Evolutionary conservation across 2,113 vertebrate species (phyloP).

Genomic region (Oenanthe oenanthe): DNA sequence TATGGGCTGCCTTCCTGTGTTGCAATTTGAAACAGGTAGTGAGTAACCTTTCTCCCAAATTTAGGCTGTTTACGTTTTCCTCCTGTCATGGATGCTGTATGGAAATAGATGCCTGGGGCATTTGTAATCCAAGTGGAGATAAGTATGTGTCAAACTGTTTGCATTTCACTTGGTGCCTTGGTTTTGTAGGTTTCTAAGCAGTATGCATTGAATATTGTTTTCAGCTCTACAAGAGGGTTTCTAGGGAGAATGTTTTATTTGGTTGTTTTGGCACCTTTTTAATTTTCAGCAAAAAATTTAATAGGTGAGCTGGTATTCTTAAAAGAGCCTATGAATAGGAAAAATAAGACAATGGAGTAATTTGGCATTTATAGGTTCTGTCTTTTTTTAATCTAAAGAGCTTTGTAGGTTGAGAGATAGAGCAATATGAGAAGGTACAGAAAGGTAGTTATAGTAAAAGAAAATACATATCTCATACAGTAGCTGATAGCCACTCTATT

Average conservation of each 20-base stretch:
- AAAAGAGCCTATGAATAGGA: background rate
- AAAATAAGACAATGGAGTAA: background rate
- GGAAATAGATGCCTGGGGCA: background rate
- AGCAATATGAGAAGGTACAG: background rate
- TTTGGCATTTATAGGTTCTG: background rate
- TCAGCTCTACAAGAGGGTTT: background rate
- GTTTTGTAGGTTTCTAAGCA: background rate
- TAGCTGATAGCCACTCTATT: background rate
- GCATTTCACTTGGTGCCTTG: background rate
- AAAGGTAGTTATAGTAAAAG: background rate
- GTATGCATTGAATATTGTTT: background rate
- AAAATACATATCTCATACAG: background rate
- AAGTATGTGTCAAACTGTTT: background rate
- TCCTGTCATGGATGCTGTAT: background rate
- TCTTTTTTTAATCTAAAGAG: background rate
- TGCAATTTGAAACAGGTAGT: background rate
- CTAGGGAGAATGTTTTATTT: background rate
- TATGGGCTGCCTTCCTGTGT: background rate
- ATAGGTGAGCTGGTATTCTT: background rate
- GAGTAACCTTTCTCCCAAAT: background rate
- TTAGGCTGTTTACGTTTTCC: background rate
- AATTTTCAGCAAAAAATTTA: background rate
- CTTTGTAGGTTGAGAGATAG: background rate
- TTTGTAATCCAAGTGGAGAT: background rate
- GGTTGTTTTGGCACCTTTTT: background rate